A percentile compares a stretch with the other conserved stretches of the same genome.
Conservation (phyloP, 2,888 invertebrate genomes). For the Cheilosia scutellata region DNA sequence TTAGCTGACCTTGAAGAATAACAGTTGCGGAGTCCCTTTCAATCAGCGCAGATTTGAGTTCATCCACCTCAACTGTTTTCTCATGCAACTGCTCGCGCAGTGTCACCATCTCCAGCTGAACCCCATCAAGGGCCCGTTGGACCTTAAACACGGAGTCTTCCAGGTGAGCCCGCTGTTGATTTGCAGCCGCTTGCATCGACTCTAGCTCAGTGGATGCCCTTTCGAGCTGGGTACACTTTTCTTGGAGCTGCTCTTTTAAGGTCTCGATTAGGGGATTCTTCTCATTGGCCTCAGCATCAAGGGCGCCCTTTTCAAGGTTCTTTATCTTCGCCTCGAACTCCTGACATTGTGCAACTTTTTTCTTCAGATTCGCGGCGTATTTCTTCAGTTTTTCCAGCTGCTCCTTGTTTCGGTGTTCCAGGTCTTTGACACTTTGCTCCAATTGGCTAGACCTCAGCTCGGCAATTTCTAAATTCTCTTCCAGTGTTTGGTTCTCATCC, state of each 20-base stretch:
- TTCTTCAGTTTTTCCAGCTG: slow-evolving; percentile 92
- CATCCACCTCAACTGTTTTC: slow-evolving; percentile 83
- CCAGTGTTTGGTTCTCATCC: slow-evolving; percentile 79
- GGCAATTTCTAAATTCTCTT: slow-evolving; percentile 82
- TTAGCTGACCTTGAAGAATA: slow-evolving; percentile 21
- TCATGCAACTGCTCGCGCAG: slow-evolving; percentile 84
- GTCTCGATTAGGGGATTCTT: slow-evolving; percentile 81
- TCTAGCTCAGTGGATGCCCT: slow-evolving; percentile 52
- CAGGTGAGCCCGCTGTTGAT: slow-evolving; percentile 51
- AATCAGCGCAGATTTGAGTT: slow-evolving; percentile 35
- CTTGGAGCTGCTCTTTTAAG: slow-evolving; percentile 76
- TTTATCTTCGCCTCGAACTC: slow-evolving; percentile 87
- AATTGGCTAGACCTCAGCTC: slow-evolving; percentile 79
- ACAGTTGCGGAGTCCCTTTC: slow-evolving; percentile 36
- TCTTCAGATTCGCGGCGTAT: slow-evolving; percentile 90
- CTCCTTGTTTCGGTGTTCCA: slow-evolving; percentile 88
- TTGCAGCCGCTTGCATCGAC: slow-evolving; percentile 51
- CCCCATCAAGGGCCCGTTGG: slow-evolving; percentile 70
- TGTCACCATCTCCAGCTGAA: slow-evolving; percentile 75
- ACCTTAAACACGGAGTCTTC: slow-evolving; percentile 60
- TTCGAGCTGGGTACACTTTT: slow-evolving; percentile 52
- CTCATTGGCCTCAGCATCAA: slow-evolving; percentile 71
- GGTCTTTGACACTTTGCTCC: slow-evolving; percentile 77
- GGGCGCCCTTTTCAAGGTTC: slow-evolving; percentile 77
- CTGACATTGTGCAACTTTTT: slow-evolving; percentile 87